Evolutionary conservation across 2,113 vertebrate species (phyloP).

Genomic region (Brachyhypopomus occidentalis): DNA sequence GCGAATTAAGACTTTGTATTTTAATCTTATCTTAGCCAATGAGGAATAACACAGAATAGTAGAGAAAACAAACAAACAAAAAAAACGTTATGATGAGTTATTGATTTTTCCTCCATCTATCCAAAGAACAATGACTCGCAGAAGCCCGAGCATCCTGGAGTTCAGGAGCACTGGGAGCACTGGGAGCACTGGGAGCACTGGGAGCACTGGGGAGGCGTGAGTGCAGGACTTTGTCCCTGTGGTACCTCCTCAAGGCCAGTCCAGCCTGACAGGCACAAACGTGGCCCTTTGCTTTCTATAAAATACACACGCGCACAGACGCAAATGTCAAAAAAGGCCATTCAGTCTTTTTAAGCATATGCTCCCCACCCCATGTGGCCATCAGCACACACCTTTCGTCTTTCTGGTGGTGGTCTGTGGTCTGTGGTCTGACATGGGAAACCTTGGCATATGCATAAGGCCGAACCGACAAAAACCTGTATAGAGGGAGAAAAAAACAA

Average conservation of each 20-base stretch:
- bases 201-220: background rate
- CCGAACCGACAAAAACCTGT: too few relatives aligned
- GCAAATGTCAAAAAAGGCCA: background rate
- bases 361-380: background rate
- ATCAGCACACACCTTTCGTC: background rate
- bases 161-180: too few relatives aligned
- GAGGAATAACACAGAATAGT: background rate
- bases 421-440: too few relatives aligned
- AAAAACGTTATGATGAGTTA: too few relatives aligned
- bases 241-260: constrained; percentile 35
- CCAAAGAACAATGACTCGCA: background rate
- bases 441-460: too few relatives aligned
- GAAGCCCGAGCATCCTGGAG: background rate
- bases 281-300: background rate
- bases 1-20: background rate
- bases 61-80: too few relatives aligned
- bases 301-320: background rate
- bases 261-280: background rate
- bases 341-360: background rate
- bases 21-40: background rate
- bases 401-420: too few relatives aligned
- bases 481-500: too few relatives aligned
- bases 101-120: too few relatives aligned
- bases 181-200: too few relatives aligned
- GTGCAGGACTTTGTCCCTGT: constrained; percentile 42